Conservation (phyloP, 2,797 vertebrate species). For the Masticophis lateralis region DNA sequence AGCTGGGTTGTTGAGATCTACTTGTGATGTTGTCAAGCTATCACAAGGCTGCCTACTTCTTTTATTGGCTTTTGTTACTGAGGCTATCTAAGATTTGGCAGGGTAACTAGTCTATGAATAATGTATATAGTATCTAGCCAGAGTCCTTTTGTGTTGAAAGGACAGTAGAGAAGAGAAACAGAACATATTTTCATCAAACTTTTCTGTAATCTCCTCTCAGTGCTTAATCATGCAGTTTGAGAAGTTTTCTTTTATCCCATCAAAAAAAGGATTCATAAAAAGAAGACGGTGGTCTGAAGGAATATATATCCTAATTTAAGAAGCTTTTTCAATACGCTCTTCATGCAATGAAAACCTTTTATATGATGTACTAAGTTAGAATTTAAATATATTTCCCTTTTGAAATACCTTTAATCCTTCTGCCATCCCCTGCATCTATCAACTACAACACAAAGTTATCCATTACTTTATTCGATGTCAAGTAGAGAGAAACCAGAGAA, state of each 20-base stretch:
- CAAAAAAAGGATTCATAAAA: neutral
- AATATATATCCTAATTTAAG: neutral
- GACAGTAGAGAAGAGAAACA: neutral
- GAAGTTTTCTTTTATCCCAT: neutral
- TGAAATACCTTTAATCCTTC: neutral
- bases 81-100: neutral
- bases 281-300: neutral
- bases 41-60: conserved; percentile 4
- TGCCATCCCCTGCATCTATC: neutral
- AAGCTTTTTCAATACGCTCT: neutral
- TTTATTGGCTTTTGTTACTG: neutral
- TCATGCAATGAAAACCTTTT: neutral
- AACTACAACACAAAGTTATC: neutral
- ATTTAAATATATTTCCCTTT: neutral
- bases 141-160: neutral
- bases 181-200: neutral
- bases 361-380: neutral
- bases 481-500: neutral
- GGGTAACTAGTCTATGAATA: conserved; percentile 14
- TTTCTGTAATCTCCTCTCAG: neutral
- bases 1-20: neutral
- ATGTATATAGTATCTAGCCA: neutral
- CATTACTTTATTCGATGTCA: neutral
- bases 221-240: neutral
- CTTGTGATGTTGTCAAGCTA: neutral